These are phyloP conservation scores for Tanypteryx hageni DNA, from an alignment of 2,888 invertebrate species.

Conservation along the genomic window DNA sequence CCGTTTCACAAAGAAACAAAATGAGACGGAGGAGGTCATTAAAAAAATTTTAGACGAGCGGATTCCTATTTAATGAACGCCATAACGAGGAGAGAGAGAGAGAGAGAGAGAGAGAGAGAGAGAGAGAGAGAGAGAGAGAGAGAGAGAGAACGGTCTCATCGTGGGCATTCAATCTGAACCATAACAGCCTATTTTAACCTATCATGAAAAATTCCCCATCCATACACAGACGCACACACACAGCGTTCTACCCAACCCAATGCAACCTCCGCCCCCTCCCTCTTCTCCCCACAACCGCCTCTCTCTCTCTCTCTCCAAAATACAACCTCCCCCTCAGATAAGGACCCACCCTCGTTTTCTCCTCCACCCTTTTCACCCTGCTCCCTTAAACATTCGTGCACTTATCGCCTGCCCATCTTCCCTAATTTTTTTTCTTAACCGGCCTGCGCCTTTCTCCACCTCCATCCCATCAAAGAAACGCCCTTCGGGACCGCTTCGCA, in stretches of 20 bases:
- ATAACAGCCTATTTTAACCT: slow-evolving; percentile 24
- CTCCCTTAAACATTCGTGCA: slow-evolving; percentile 19
- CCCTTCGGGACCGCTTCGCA: slow-evolving; percentile 4
- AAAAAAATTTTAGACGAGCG: background rate
- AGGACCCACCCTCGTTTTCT: background rate
- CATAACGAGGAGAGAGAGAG: background rate
- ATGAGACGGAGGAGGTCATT: background rate
- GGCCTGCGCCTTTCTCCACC: slow-evolving; percentile 10
- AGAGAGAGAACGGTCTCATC: background rate
- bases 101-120: background rate
- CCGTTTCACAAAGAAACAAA: background rate
- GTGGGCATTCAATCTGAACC: slow-evolving; percentile 34
- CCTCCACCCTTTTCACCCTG: background rate
- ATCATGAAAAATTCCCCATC: background rate
- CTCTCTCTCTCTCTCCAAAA: background rate
- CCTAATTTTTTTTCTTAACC: background rate
- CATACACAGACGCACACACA: background rate
- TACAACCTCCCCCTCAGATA: background rate
- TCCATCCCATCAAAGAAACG: background rate
- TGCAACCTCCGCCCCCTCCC: background rate
- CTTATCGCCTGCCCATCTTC: slow-evolving; percentile 34
- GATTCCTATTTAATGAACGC: slow-evolving; percentile 34
- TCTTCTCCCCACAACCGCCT: background rate
- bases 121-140: background rate
- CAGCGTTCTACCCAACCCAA: no score